These are phyloP conservation scores for Lissonota sp. DNA, from an alignment of 2,888 invertebrate species.

Conservation along the genomic window DNA sequence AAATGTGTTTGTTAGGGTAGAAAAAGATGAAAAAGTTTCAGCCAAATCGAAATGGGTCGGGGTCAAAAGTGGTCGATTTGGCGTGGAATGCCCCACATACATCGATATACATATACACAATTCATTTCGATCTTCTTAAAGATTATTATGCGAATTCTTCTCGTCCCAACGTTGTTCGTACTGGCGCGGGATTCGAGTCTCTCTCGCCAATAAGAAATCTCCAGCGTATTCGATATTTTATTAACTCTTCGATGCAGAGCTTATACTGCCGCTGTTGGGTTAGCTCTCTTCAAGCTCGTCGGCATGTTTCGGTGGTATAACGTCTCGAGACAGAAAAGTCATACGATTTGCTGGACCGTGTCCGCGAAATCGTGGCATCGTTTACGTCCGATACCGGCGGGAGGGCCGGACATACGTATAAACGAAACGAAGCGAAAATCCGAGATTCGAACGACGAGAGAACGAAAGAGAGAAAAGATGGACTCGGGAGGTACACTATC, in stretches of 20 bases:
- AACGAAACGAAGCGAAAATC: slow-evolving; percentile 63
- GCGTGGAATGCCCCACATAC: too few species aligned
- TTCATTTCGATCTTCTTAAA: not conserved
- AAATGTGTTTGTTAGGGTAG: too few species aligned
- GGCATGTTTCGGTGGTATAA: slow-evolving; percentile 44
- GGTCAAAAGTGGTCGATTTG: too few species aligned
- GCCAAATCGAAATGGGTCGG: too few species aligned
- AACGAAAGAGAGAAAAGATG: slow-evolving; percentile 49
- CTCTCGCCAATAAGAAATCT: slow-evolving; percentile 44
- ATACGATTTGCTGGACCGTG: slow-evolving; percentile 76
- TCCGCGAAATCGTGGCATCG: slow-evolving; percentile 73
- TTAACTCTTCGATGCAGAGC: slow-evolving; percentile 42
- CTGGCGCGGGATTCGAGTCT: slow-evolving; percentile 19
- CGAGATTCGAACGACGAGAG: slow-evolving; percentile 36
- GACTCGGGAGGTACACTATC: slow-evolving; percentile 56
- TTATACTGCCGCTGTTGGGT: slow-evolving; percentile 17
- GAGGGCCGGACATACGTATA: slow-evolving; percentile 51
- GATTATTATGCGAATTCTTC: not conserved
- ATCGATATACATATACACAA: too few species aligned
- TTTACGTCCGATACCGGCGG: slow-evolving; percentile 75
- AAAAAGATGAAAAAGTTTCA: too few species aligned
- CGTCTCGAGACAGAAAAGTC: slow-evolving; percentile 74
- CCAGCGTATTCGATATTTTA: slow-evolving; percentile 55
- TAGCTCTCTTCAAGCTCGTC: slow-evolving; percentile 48
- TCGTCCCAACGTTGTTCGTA: not conserved